Evolutionary conservation across 2,888 invertebrate genomes (phyloP).

Genomic region (Oligia latruncula): DNA sequence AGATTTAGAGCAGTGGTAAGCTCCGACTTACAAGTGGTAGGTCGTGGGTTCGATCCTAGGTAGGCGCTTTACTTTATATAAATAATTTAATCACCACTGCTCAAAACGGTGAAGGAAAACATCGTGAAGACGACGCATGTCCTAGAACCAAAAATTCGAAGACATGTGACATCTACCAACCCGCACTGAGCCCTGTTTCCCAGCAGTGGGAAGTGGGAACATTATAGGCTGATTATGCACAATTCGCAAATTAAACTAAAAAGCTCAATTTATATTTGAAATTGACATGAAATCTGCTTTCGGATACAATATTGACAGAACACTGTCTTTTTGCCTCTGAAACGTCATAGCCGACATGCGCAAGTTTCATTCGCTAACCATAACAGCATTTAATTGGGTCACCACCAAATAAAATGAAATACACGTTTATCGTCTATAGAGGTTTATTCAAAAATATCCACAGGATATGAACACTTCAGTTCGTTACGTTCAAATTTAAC

Average conservation of each 20-base stretch:
- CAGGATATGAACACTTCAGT: slow-evolving; percentile 73
- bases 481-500: slow-evolving; percentile 70
- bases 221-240: neutral
- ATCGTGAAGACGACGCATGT: neutral
- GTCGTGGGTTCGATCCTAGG: neutral
- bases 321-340: neutral
- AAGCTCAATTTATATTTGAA: neutral
- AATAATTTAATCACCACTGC: neutral
- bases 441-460: slow-evolving; percentile 66
- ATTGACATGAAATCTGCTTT: neutral
- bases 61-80: neutral
- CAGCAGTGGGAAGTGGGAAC: neutral
- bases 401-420: slow-evolving; percentile 26
- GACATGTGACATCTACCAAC: neutral
- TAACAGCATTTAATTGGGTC: slow-evolving; percentile 46
- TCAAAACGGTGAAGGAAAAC: neutral
- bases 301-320: neutral
- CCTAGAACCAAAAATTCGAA: neutral
- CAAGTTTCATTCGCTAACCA: neutral
- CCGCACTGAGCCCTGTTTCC: neutral
- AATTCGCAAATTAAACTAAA: neutral
- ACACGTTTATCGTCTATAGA: slow-evolving; percentile 23
- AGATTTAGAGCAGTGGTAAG: no score
- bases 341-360: neutral
- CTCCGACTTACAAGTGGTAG: no score